phyloP scores from a whole-genome alignment of 1,140 invertebrate species.

The Brevipalpus yothersi region DNA sequence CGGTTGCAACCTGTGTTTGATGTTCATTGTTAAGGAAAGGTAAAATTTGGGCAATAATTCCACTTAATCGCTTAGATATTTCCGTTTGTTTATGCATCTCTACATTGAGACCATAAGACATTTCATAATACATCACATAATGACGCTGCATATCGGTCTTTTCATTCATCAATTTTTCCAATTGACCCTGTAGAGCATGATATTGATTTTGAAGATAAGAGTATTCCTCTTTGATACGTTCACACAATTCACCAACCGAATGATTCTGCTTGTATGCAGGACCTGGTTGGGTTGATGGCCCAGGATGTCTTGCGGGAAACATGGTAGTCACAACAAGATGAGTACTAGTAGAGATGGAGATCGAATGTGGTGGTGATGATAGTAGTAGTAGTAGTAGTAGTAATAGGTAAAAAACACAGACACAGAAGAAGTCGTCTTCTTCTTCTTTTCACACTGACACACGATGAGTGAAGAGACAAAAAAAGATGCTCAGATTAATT shows the following conservation, averaged over 20 bases:
- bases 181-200: constrained; percentile 44
- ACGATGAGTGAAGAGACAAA: too few species aligned
- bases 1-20: constrained; percentile 90
- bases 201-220: constrained; percentile 94
- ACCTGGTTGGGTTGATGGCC: constrained; percentile 41
- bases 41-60: constrained; percentile 84
- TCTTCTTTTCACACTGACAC: too few species aligned
- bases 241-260: constrained; percentile 81
- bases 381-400: too few species aligned
- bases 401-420: too few species aligned
- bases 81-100: constrained; percentile 99
- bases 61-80: constrained; percentile 87
- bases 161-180: constrained; percentile 76
- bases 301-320: constrained; percentile 16
- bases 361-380: too few species aligned
- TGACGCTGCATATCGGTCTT: constrained; percentile 94
- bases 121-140: constrained; percentile 98
- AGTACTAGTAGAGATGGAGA: too few species aligned
- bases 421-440: too few species aligned
- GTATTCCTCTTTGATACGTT: constrained; percentile 96
- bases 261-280: constrained; percentile 54
- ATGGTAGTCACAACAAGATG: neutral
- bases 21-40: constrained; percentile 93
- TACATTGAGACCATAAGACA: constrained; percentile 95
- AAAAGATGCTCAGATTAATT: too few species aligned